Percentiles rank a stretch among this genome's conserved stretches.
Evolutionary conservation across 2,797 vertebrate genomes (phyloP).

Genomic region (Numenius phaeopus): DNA sequence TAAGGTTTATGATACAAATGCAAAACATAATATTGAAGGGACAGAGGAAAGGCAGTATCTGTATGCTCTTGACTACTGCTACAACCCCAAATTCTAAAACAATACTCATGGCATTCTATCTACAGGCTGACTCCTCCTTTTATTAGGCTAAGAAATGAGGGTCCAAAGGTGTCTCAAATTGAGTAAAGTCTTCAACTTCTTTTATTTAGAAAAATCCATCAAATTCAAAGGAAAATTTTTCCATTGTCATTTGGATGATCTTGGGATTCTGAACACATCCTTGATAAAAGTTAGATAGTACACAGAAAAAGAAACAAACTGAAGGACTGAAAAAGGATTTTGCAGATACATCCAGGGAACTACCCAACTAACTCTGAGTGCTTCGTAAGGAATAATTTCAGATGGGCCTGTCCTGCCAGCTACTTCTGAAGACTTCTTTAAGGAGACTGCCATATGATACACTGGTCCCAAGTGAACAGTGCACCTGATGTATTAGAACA

Average conservation of each 20-base stretch:
- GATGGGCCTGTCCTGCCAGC: not conserved
- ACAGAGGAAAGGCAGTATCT: not conserved
- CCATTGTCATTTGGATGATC: not conserved
- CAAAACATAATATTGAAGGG: not conserved
- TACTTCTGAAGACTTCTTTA: accelerated
- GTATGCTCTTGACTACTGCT: not conserved
- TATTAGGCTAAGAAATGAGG: not conserved
- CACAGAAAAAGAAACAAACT: not conserved
- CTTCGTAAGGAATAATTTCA: not conserved
- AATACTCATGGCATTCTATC: not conserved
- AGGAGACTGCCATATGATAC: not conserved
- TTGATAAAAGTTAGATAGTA: not conserved
- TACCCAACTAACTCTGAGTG: not conserved
- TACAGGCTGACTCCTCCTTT: not conserved
- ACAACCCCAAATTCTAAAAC: not conserved
- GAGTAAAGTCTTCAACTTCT: not conserved
- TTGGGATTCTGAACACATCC: not conserved
- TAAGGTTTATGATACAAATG: not conserved
- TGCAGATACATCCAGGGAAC: not conserved
- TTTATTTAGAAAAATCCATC: not conserved
- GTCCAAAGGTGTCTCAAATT: not conserved
- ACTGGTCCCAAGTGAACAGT: not conserved
- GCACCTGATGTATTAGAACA: not conserved
- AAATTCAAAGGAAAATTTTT: not conserved
- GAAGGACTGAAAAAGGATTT: not conserved